Percentiles rank a stretch among this genome's conserved stretches.
phyloP scores from a whole-genome alignment of 2,113 vertebrate genomes.

The Plotosus lineatus region DNA sequence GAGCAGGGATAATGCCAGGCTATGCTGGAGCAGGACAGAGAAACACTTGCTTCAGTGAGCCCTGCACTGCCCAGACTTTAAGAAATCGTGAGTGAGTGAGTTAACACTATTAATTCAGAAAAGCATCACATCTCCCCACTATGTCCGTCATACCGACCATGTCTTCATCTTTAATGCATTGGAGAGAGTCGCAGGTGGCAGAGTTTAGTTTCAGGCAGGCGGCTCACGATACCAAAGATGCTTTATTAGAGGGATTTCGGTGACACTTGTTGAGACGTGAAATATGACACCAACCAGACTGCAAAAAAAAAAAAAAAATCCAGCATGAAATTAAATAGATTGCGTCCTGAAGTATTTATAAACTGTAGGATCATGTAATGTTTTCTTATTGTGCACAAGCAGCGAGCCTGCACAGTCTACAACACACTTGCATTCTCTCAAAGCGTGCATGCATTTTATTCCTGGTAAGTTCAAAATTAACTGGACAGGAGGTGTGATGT shows the following conservation, averaged over 20 bases:
- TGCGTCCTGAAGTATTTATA: conserved; percentile 42
- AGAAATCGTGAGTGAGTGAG: neutral
- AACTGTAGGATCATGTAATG: neutral
- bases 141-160: conserved; percentile 30
- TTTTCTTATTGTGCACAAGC: neutral
- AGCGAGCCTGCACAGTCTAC: neutral
- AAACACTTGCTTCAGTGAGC: conserved; percentile 2
- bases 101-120: conserved; percentile 17
- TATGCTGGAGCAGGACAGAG: neutral
- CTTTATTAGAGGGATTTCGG: conserved; percentile 29
- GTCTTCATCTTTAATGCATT: conserved; percentile 52
- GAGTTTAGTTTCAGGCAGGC: conserved; percentile 41
- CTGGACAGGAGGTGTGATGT: neutral
- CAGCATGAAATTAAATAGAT: conserved; percentile 40
- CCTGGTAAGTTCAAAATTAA: neutral
- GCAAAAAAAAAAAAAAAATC: conserved; percentile 30
- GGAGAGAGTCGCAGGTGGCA: conserved; percentile 45
- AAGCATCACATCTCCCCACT: conserved; percentile 6
- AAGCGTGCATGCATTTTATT: neutral
- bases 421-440: neutral
- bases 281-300: conserved; percentile 43
- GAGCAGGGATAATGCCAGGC: neutral
- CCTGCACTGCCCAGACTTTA: neutral
- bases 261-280: conserved; percentile 21
- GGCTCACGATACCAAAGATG: conserved; percentile 26